phyloP scores from a whole-genome alignment of 1,140 invertebrate genomes.

The Paralvinella palmiformis region DNA sequence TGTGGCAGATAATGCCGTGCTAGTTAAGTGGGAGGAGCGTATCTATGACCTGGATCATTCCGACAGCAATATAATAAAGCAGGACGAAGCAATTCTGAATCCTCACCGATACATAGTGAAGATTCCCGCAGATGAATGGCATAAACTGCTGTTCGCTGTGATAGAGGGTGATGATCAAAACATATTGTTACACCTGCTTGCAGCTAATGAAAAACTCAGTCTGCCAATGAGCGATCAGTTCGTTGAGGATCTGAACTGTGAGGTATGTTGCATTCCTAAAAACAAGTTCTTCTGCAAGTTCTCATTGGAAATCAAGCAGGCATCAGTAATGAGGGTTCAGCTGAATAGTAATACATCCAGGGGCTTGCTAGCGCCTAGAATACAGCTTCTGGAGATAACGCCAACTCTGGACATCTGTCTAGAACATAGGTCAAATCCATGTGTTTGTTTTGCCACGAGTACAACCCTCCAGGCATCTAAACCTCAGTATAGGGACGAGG shows the following conservation, averaged over 20 bases:
- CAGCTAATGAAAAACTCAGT: too few species aligned
- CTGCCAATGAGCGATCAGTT: not conserved
- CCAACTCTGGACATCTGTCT: not conserved
- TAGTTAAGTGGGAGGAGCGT: too few species aligned
- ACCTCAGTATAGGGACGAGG: not conserved
- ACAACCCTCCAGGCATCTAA: not conserved
- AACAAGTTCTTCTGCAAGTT: not conserved
- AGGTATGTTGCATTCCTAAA: not conserved
- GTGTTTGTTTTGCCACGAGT: not conserved
- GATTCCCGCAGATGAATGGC: not conserved
- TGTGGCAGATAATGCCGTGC: too few species aligned
- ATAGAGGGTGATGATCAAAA: not conserved
- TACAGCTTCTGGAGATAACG: not conserved
- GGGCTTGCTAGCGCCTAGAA: not conserved
- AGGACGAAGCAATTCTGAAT: too few species aligned
- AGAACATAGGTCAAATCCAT: not conserved
- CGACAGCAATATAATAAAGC: too few species aligned
- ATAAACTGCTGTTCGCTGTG: not conserved
- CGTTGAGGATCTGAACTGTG: not conserved
- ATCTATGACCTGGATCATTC: too few species aligned
- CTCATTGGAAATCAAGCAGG: not conserved
- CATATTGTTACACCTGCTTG: too few species aligned
- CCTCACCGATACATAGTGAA: too few species aligned
- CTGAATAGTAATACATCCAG: not conserved
- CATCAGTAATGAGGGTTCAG: not conserved